Evolutionary conservation across 2,113 vertebrate species (phyloP), one percentile per base, ranked within the genome.

Genomic region (Mesitornis unicolor): DNA sequence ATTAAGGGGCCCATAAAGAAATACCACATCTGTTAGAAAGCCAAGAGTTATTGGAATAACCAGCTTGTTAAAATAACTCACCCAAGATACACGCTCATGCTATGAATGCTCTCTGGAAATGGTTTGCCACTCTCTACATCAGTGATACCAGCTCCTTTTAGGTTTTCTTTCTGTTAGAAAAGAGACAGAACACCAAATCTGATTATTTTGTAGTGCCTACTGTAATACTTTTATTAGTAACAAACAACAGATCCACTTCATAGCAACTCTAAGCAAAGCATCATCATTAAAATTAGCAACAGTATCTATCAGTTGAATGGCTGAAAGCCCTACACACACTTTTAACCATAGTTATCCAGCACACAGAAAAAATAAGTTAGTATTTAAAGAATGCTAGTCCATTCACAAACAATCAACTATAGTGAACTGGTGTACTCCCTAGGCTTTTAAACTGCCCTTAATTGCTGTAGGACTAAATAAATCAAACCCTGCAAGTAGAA

Each of bases 81-180:
- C 98, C 99, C 99, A 53, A 99, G 97, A 88, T 99, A 99, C 0
- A 96, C 98, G 38, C 99, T 99, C 98, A 99, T 98, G 51, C 99
- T 99, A 87, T 98, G 98, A 68, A 99, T 83, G 0, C 57, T 97
- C 70, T 97, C 97, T 38, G 99, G 99, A 84, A 99, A 97, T n/a
- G 65, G 91, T 20, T 63, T 98, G 51, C 95, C 97, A 60, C 84
- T 96, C 50, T 97, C 90, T 47, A 50, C 78, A 70, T 98, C 98
- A 2, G 84, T 94, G 95, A 98, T 95, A 91, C 95, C 97, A 13
- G 98, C 96, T 43, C 96, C 97, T 75, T 97, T 94, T 50, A 99
- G 90, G 40, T 77, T 93, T 38, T 95, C 97, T 91, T 97, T 98
- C 99, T 99, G 96, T 84, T n/a, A 95, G 71, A 79, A 92, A 96